These are phyloP conservation scores for Heliconius erato DNA, from an alignment of 2,888 invertebrate genomes.

Conservation along the genomic window DNA sequence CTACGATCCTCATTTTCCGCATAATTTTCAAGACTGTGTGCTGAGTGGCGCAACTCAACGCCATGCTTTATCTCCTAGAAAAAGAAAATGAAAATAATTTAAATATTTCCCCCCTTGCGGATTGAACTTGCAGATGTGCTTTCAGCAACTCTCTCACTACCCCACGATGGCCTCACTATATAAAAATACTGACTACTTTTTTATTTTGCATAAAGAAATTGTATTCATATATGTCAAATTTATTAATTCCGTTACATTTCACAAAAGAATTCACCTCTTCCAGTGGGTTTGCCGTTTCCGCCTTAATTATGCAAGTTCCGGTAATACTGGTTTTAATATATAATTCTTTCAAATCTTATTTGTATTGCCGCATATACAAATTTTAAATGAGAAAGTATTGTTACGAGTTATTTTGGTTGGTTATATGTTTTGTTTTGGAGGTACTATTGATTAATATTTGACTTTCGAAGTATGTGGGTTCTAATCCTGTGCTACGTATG, in stretches of 20 bases:
- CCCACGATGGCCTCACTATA: too few species aligned
- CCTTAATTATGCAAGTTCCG: conserved; percentile 42
- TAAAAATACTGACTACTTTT: too few species aligned
- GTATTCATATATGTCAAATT: conserved; percentile 12
- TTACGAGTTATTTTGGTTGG: not conserved
- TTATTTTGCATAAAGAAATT: not conserved
- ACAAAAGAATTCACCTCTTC: conserved; percentile 32
- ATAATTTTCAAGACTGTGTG: not conserved
- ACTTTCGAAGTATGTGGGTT: not conserved
- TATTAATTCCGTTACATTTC: conserved; percentile 33
- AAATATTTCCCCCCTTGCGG: too few species aligned
- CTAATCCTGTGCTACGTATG: not conserved
- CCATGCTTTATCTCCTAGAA: not conserved
- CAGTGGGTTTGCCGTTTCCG: conserved; percentile 23
- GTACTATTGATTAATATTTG: not conserved
- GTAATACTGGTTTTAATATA: conserved; percentile 30
- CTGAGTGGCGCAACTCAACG: not conserved
- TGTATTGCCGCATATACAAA: not conserved
- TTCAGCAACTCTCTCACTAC: too few species aligned
- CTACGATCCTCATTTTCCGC: too few species aligned
- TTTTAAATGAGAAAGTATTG: not conserved
- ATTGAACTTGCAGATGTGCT: too few species aligned
- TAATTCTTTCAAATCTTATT: conserved; percentile 11
- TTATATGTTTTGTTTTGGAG: not conserved
- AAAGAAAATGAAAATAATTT: not conserved